Base-by-base conservation (phyloP, 2,113 vertebrate species). In the Sturnira hondurensis region DNA sequence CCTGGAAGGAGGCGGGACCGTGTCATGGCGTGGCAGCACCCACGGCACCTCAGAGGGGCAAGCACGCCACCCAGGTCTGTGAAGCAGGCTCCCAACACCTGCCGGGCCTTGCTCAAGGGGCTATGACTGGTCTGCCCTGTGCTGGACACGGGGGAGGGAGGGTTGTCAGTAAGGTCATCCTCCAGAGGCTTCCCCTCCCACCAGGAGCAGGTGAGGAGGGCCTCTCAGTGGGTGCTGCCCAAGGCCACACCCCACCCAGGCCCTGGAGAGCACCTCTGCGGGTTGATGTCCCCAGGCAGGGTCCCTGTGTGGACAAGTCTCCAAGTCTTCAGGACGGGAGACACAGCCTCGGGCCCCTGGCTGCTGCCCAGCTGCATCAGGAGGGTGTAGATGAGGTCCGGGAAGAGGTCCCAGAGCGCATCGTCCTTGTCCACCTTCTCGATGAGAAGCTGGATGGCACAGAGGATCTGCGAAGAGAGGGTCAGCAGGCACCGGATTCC, bases 361-460 rank as follows among this genome's bases (percentile, higher is more conserved):
- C 71, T 91, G 87, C 88, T 15, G 13, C 96, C 54, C 0, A 98
- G 97, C 78, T 98, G 96, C 91, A 97, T 91, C 63, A 98, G 88
- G 61, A 98, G 92, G 0, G 96, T 96, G 56, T 94, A 97, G 73
- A 93, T 0, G 1, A 98, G 95, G 67, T 97, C 96, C 0, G 93
- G 96, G 19, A 95, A 87, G 38, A 97, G 86, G 56, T 96, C 97
- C 2, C 0, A 33, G 28, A 98, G 89, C 43, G 24, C 38, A 58
- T 93, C 86, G 0, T 65, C 70, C 65, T 16, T 1, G 19, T 94
- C 93, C 31, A 81, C 47, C 41, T 85, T 95, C 86, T 96, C 86
- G 0, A 97, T 6, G 14, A 98, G 96, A 7, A 97, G 88, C 22
- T 71, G 70, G 38, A 93, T 15, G 73, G 96, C 65, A 28, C 97